Evolutionary conservation across 1,140 invertebrate species (phyloP), one percentile per base, ranked within the genome.

Genomic region (Sogatella furcifera): DNA sequence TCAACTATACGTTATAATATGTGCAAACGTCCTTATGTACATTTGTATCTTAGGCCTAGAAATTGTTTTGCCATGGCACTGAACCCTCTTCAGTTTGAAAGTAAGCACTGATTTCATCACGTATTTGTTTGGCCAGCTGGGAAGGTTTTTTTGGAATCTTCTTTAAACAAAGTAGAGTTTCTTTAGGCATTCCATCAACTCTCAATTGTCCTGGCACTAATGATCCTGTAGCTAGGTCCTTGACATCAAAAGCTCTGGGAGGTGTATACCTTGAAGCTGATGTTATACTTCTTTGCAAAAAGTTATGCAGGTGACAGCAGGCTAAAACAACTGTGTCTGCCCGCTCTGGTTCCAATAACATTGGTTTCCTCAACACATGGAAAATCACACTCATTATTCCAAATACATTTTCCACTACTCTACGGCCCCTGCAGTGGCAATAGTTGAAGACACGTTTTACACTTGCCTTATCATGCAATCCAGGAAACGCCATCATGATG

Each of bases 371-470:
- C 34, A 64, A 31, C 5, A 62, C 54, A 52, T 59, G 8, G 54
- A 62, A 62, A 6, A 57, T 44, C 21, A 53, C 28, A 19, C 59
- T 15, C 15, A 61, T 21, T 28, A 74, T 72, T 9, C 71, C 71
- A 67, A 76, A 76, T 11, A 68, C 67, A 63, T 76, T 74, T 62
- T 76, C 73, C 8, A 72, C 62, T 11, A 71, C 68, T 55, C 68
- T 60, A 41, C 68, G 52, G 8, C 62, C 66, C 38, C 66, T 21
- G 44, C 49, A 62, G 38, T 64, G 53, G 22, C 66, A 44, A 62
- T 72, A 74, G 53, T 76, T 73, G 62, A 67, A 74, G 28, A 69
- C 62, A 52, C 64, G 64, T 55, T 72, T 60, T 13, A 9, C 19
- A 11, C 34, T 42, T 14, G 53, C 59, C 21, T 63, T 59, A 38